Evolutionary conservation across 2,797 vertebrate species (phyloP), one percentile per base, ranked within the genome.

Genomic region (Spondyliosoma cantharus): DNA sequence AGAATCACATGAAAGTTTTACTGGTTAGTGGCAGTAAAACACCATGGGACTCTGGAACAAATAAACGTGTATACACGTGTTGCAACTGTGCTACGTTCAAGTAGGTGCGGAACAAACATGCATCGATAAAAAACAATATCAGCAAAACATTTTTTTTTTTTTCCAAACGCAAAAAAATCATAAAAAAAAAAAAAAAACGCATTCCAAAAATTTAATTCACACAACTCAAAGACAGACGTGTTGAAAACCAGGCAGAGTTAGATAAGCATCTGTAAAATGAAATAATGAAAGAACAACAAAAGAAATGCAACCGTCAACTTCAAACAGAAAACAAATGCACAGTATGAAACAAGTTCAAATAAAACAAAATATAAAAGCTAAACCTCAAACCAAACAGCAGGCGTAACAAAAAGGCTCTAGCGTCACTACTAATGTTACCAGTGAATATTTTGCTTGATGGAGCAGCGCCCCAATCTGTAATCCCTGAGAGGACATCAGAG

Each of bases 361-460:
- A 61, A 77, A 79, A 65, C 8, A 64, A 71, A 71, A 73, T n/a
- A 66, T 7, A 64, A 71, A 71, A 73, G 14, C 27, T 9, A 25
- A 64, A 85, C 74, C 25, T 19, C 56, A 90, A 73, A 73, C 29
- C 74, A 89, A 87, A 91, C 78, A 46, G 69, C 81, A 89, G 81
- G 78, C 87, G 80, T 0, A 32, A 71, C 8, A 64, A 8, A 8
- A 37, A 56, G 83, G 80, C 53, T 85, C 75, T 76, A 56, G 83
- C 81, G 86, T 80, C 92, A 68, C 22, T 49, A 75, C 87, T 88
- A 76, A 88, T 91, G 93, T 96, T 96, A 96, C 96, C 95, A 94
- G 93, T 93, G 70, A 93, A 90, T 78, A 90, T 79, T 89, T 89
- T 93, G 92, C 83, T 84, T 82, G 90, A 54, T 16, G 90, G 72